Percentiles rank a stretch among this genome's conserved stretches.
Conservation (phyloP, 2,797 vertebrate species). For the Centroberyx gerrardi region DNA sequence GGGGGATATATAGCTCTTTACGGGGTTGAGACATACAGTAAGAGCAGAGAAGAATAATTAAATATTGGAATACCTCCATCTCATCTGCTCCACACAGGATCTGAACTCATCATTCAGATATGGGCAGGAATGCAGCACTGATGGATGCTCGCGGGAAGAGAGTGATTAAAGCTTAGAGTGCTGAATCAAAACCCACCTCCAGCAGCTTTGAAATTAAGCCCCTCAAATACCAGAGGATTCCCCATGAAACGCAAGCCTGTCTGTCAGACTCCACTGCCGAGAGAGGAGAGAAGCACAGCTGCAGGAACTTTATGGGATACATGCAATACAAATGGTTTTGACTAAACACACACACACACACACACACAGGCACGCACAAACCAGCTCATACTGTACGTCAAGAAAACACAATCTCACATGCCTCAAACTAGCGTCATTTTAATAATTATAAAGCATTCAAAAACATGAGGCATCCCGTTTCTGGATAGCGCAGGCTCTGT, state of each 20-base stretch:
- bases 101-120: conserved; percentile 61
- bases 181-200: conserved; percentile 75
- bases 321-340: conserved; percentile 38
- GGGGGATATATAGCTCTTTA: not conserved
- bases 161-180: conserved; percentile 68
- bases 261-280: conserved; percentile 51
- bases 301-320: conserved; percentile 52
- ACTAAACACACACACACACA: conserved; percentile 36
- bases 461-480: conserved; percentile 22
- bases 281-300: conserved; percentile 55
- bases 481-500: conserved; percentile 23
- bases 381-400: conserved; percentile 26
- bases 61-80: conserved; percentile 39
- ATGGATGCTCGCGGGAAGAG: conserved; percentile 59
- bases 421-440: conserved; percentile 42
- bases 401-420: conserved; percentile 22
- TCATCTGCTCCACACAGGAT: conserved; percentile 53
- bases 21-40: conserved; percentile 25
- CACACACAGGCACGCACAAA: conserved; percentile 11
- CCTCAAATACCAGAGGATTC: conserved; percentile 72
- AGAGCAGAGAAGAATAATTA: conserved; percentile 27
- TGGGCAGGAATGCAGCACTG: conserved; percentile 62
- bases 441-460: conserved; percentile 2
- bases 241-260: conserved; percentile 68
- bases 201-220: conserved; percentile 78